Percentiles rank a stretch among this genome's conserved stretches.
Evolutionary conservation across 2,888 invertebrate species (phyloP).

Genomic region (Pegoplata infirma): DNA sequence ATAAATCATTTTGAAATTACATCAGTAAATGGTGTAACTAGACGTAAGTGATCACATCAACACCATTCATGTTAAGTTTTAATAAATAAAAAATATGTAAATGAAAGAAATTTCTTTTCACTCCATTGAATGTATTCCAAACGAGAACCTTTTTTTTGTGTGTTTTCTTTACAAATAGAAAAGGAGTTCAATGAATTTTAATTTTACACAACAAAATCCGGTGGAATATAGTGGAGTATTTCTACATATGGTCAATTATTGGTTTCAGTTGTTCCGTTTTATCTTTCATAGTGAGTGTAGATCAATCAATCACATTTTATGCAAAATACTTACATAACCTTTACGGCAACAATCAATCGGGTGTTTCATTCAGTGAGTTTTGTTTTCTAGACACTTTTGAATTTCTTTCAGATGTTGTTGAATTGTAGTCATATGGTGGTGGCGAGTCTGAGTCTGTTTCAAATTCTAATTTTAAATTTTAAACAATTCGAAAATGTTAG

Average conservation of each 20-base stretch:
- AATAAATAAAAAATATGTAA: slow-evolving; percentile 47
- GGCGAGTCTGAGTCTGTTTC: neutral
- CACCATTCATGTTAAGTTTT: slow-evolving; percentile 15
- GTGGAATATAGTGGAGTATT: neutral
- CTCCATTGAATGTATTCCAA: too few relatives aligned
- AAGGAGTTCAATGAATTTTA: slow-evolving; percentile 38
- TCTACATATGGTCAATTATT: slow-evolving; percentile 24
- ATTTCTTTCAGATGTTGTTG: neutral
- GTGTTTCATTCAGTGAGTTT: too few relatives aligned
- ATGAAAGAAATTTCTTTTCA: slow-evolving; percentile 31
- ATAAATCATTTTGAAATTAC: too few relatives aligned
- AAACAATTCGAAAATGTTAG: slow-evolving; percentile 46
- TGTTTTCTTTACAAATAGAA: slow-evolving; percentile 14
- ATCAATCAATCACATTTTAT: slow-evolving; percentile 63
- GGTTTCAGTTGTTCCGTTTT: neutral
- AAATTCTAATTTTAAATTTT: slow-evolving; percentile 34
- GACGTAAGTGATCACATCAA: too few relatives aligned
- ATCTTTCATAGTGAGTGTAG: slow-evolving; percentile 12
- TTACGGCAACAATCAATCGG: slow-evolving; percentile 22
- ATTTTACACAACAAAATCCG: too few relatives aligned
- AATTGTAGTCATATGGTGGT: neutral
- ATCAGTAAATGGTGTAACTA: too few relatives aligned
- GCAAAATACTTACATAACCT: slow-evolving; percentile 61
- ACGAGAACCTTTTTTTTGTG: neutral
- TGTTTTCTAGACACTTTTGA: neutral